phyloP scores from a whole-genome alignment of 2,113 vertebrate genomes.

The Gobius niger region DNA sequence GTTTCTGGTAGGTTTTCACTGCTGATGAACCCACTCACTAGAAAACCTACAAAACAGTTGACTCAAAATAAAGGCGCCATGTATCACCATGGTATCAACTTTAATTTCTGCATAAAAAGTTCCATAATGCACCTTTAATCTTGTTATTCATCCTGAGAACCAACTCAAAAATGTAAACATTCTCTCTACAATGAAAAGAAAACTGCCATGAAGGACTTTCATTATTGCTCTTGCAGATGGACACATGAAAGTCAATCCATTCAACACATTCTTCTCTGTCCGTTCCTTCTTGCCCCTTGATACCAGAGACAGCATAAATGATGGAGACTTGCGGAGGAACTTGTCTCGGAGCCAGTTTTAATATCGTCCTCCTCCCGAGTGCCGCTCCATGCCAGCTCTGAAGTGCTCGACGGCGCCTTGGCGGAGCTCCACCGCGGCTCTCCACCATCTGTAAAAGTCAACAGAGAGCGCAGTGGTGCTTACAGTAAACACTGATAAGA shows the following conservation, averaged over 20 bases:
- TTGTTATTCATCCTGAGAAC: too few species aligned
- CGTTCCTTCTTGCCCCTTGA: not conserved
- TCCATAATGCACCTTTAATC: too few species aligned
- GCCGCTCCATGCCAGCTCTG: constrained; percentile 1
- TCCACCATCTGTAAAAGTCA: constrained; percentile 29
- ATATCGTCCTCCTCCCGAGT: not conserved
- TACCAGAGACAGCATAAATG: not conserved
- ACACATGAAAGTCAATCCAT: not conserved
- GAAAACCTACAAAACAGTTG: too few species aligned
- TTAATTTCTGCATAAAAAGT: too few species aligned
- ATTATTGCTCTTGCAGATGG: too few species aligned
- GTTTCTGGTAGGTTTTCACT: too few species aligned
- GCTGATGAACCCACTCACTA: too few species aligned
- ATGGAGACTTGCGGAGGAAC: constrained; percentile 1
- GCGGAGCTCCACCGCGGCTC: not conserved
- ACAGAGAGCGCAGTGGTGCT: constrained; percentile 27
- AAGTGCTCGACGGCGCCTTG: not conserved
- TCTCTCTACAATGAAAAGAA: too few species aligned
- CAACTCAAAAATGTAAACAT: too few species aligned
- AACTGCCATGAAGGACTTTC: too few species aligned
- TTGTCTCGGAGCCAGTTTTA: constrained; percentile 1
- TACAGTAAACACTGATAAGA: constrained; percentile 56
- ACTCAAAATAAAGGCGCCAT: too few species aligned
- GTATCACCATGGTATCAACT: too few species aligned
- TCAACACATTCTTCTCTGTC: not conserved